Percentiles rank a stretch among this genome's conserved stretches.
phyloP scores from a whole-genome alignment of 2,113 vertebrate species.

The Alaudala cheleensis region DNA sequence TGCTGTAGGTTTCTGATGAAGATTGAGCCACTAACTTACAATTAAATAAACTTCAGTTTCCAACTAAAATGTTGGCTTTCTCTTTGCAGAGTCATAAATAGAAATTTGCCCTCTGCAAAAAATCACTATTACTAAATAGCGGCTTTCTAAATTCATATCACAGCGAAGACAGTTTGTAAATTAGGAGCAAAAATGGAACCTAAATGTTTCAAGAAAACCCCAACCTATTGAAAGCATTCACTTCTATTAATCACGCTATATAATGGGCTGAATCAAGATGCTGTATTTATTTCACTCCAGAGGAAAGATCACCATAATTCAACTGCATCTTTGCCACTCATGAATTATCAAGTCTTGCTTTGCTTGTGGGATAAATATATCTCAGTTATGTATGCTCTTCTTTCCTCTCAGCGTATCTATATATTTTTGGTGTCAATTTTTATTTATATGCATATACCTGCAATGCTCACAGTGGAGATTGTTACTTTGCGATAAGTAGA shows the following conservation, averaged over 20 bases:
- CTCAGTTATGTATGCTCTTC: conserved; percentile 67
- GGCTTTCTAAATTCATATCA: not conserved
- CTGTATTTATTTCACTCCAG: conserved; percentile 71
- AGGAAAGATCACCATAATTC: conserved; percentile 70
- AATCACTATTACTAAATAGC: not conserved
- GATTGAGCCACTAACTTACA: not conserved
- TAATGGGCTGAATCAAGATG: conserved; percentile 51
- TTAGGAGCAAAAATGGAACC: not conserved
- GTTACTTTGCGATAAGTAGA: conserved; percentile 63
- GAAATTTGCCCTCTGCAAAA: not conserved
- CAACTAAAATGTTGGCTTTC: not conserved
- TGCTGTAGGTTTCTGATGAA: not conserved
- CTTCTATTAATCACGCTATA: conserved; percentile 55
- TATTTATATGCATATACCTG: conserved; percentile 72
- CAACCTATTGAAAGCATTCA: conserved; percentile 20
- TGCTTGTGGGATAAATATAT: conserved; percentile 76
- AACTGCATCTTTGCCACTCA: conserved; percentile 68
- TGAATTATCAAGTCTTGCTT: conserved; percentile 71
- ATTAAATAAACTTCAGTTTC: not conserved
- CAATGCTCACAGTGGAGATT: conserved; percentile 62
- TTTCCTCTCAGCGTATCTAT: conserved; percentile 62
- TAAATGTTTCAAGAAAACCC: not conserved
- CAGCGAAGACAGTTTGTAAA: not conserved
- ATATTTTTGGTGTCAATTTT: conserved; percentile 70
- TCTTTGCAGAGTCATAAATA: not conserved